Conservation (phyloP, 2,113 vertebrate genomes). For the Platichthys flesus region DNA sequence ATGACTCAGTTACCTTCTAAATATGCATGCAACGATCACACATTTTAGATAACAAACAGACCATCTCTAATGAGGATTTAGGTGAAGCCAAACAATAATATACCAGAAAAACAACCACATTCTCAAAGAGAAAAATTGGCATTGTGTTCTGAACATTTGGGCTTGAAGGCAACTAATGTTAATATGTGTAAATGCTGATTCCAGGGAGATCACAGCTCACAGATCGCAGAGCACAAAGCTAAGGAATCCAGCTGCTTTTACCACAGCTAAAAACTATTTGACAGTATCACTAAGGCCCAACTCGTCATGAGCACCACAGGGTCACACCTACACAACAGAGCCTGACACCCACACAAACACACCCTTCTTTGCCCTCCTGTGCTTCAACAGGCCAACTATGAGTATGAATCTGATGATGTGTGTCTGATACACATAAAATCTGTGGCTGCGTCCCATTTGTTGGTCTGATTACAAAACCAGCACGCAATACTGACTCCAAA, state of each 20-base stretch:
- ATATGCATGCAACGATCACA: slow-evolving; percentile 38
- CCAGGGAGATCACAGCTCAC: slow-evolving; percentile 1
- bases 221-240: neutral
- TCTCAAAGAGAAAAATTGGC: slow-evolving; percentile 14
- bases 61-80: slow-evolving; percentile 15
- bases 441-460: slow-evolving; percentile 44
- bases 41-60: neutral
- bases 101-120: slow-evolving; percentile 5
- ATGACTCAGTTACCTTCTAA: slow-evolving; percentile 61
- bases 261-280: slow-evolving; percentile 25
- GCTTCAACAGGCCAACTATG: slow-evolving; percentile 15
- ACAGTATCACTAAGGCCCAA: slow-evolving; percentile 18
- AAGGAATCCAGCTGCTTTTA: slow-evolving; percentile 39
- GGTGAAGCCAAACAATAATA: slow-evolving; percentile 9
- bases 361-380: slow-evolving; percentile 29
- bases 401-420: slow-evolving; percentile 23
- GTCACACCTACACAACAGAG: slow-evolving; percentile 28
- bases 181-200: slow-evolving; percentile 24
- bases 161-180: slow-evolving; percentile 14
- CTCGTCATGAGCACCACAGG: slow-evolving; percentile 4
- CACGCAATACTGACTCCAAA: slow-evolving; percentile 44
- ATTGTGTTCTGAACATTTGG: slow-evolving; percentile 14
- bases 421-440: slow-evolving; percentile 29
- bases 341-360: slow-evolving; percentile 13
- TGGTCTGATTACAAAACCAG: slow-evolving; percentile 69